phyloP scores from a whole-genome alignment of 2,888 invertebrate genomes.

The Cacoxenus indagator region DNA sequence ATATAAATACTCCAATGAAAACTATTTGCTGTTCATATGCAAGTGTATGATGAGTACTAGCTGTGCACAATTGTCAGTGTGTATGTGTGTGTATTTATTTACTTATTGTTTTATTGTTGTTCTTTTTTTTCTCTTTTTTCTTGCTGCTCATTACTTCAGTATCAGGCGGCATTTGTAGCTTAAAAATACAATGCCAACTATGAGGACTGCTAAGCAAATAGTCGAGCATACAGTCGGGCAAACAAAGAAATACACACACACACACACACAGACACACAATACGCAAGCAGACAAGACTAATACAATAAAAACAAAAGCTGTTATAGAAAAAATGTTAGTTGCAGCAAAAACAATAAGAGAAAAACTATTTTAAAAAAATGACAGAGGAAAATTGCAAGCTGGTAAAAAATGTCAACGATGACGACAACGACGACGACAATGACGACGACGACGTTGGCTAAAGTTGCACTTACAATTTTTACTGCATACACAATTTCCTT shows the following conservation, averaged over 20 bases:
- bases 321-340: slow-evolving; percentile 9
- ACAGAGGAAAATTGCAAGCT: slow-evolving; percentile 5
- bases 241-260: slow-evolving; percentile 1
- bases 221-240: not conserved
- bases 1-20: slow-evolving; percentile 20
- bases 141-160: slow-evolving; percentile 46
- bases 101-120: not conserved
- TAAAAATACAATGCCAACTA: slow-evolving; percentile 30
- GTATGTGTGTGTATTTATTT: not conserved
- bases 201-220: slow-evolving; percentile 22
- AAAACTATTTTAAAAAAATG: slow-evolving; percentile 26
- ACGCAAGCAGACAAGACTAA: slow-evolving; percentile 26
- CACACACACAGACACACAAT: slow-evolving; percentile 14
- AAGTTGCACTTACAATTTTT: slow-evolving; percentile 44
- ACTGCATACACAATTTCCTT: slow-evolving; percentile 45
- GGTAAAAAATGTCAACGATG: slow-evolving; percentile 51
- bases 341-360: slow-evolving; percentile 4
- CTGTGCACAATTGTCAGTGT: not conserved
- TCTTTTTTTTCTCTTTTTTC: not conserved
- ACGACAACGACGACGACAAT: not conserved
- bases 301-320: slow-evolving; percentile 43
- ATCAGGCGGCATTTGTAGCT: slow-evolving; percentile 47
- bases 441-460: not conserved
- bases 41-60: not conserved
- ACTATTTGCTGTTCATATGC: slow-evolving; percentile 10